Percentiles rank a stretch among this genome's conserved stretches.
phyloP scores from a whole-genome alignment of 1,140 invertebrate genomes.

The Theocolax elegans region DNA sequence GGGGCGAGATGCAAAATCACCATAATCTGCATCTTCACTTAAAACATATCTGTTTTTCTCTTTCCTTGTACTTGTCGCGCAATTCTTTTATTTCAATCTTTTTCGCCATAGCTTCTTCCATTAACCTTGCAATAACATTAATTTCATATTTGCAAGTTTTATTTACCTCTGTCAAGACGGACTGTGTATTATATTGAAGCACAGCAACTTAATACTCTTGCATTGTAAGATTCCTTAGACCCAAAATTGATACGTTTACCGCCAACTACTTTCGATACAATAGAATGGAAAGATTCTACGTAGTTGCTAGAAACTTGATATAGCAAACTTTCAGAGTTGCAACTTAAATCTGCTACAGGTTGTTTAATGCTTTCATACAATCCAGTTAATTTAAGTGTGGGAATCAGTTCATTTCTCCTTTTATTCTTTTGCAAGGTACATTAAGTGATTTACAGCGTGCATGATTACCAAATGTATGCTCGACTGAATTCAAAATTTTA shows the following conservation, averaged over 20 bases:
- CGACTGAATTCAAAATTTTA: too few species aligned
- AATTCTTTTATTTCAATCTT: neutral
- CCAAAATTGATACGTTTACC: slow-evolving; percentile 59
- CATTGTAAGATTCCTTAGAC: slow-evolving; percentile 47
- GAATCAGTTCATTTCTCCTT: slow-evolving; percentile 44
- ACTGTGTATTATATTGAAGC: slow-evolving; percentile 54
- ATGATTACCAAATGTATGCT: too few species aligned
- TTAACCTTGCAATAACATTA: neutral
- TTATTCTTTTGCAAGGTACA: too few species aligned
- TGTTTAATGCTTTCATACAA: slow-evolving; percentile 32
- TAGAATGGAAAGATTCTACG: slow-evolving; percentile 59
- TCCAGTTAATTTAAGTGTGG: slow-evolving; percentile 40
- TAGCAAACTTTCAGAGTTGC: slow-evolving; percentile 50
- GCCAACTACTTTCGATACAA: slow-evolving; percentile 53
- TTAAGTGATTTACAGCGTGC: too few species aligned
- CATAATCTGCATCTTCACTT: too few species aligned
- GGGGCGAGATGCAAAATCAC: too few species aligned
- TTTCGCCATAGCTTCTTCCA: neutral
- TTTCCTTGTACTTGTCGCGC: neutral
- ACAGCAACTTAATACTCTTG: slow-evolving; percentile 50
- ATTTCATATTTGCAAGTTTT: neutral
- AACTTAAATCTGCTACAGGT: slow-evolving; percentile 34
- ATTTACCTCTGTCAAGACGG: slow-evolving; percentile 1
- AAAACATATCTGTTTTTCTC: neutral
- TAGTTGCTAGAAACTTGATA: slow-evolving; percentile 58